phyloP scores from a whole-genome alignment of 2,888 invertebrate species.

The Andrena flavipes region DNA sequence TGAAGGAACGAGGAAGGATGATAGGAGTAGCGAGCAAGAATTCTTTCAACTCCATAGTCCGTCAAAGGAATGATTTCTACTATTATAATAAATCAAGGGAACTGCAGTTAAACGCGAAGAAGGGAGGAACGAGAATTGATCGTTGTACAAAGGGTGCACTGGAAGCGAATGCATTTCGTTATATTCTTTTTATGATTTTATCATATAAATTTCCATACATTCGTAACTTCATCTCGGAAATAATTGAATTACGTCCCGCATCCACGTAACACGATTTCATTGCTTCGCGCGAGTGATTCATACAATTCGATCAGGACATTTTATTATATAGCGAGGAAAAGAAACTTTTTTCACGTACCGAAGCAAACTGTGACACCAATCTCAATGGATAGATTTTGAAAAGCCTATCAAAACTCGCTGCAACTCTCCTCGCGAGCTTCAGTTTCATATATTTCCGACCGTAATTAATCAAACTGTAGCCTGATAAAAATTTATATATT shows the following conservation, averaged over 20 bases:
- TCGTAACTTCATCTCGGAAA: background rate
- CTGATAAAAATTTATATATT: background rate
- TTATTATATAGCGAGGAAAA: background rate
- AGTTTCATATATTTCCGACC: background rate
- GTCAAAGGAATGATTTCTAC: conserved; percentile 31
- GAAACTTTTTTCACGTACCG: background rate
- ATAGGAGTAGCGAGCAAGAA: too few relatives aligned
- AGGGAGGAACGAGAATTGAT: background rate
- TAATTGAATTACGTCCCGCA: conserved; percentile 10
- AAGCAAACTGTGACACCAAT: background rate
- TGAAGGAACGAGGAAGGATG: too few relatives aligned
- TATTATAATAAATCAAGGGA: conserved; percentile 39
- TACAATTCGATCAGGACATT: background rate
- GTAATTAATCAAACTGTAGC: background rate
- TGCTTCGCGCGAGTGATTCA: background rate
- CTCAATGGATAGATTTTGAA: background rate
- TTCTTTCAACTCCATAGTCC: conserved; percentile 31
- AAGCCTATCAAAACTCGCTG: background rate
- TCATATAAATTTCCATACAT: background rate
- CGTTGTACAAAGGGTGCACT: background rate
- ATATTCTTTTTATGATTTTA: background rate
- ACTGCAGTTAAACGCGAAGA: conserved; percentile 25
- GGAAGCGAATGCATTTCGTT: background rate
- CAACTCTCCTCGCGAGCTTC: background rate
- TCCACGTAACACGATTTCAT: background rate